Conservation (phyloP, 2,113 vertebrate genomes). For the Eretmochelys imbricata region DNA sequence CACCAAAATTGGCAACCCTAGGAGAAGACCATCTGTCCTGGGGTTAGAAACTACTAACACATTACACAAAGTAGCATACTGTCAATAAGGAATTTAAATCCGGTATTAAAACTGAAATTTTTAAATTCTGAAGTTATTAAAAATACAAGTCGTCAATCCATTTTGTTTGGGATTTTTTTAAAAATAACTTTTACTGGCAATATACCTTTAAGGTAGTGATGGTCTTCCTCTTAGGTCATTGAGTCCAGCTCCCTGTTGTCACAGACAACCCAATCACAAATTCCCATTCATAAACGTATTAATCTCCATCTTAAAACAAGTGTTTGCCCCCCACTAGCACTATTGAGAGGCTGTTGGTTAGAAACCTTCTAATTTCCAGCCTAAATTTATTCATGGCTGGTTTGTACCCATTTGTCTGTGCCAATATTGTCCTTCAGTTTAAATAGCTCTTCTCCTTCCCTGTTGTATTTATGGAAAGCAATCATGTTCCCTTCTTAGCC, state of each 20-base stretch:
- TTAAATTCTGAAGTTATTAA: background rate
- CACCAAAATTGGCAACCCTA: no score
- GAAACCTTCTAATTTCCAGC: background rate
- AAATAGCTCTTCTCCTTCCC: background rate
- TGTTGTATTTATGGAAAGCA: background rate
- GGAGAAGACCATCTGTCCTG: background rate
- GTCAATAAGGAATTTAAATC: background rate
- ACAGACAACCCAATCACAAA: background rate
- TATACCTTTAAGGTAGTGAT: background rate
- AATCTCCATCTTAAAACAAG: background rate
- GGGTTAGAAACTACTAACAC: background rate
- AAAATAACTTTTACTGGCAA: background rate
- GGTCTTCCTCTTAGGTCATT: background rate
- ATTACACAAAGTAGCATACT: background rate
- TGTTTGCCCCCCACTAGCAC: background rate
- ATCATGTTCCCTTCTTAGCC: background rate
- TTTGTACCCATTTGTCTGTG: background rate
- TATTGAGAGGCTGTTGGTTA: background rate
- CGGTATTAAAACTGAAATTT: background rate
- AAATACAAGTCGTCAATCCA: background rate
- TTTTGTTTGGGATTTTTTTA: background rate
- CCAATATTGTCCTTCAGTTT: background rate
- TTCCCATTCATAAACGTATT: background rate
- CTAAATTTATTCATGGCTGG: background rate
- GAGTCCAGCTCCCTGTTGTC: background rate